Percentiles rank a stretch among this genome's conserved stretches.
Conservation (phyloP, 2,113 vertebrate genomes). For the Marcusenius ussheri region DNA sequence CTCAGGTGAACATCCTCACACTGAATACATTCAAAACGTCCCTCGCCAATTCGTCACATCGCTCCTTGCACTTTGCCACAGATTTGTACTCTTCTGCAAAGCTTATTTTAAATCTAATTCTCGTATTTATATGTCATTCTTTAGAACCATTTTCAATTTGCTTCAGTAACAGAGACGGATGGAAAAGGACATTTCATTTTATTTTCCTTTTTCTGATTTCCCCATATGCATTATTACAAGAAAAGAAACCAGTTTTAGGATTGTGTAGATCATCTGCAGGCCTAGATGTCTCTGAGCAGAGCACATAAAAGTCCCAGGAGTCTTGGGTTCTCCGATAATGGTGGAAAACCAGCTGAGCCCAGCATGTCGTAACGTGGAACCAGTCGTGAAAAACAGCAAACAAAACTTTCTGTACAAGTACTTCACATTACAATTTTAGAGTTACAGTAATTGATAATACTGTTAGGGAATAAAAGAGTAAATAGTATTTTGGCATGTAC, state of each 20-base stretch:
- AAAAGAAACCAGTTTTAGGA: conserved; percentile 25
- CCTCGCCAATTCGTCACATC: neutral
- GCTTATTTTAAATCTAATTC: conserved; percentile 75
- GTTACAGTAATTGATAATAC: conserved; percentile 60
- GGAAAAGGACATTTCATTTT: conserved; percentile 44
- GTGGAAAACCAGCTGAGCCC: conserved; percentile 30
- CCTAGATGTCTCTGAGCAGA: conserved; percentile 12
- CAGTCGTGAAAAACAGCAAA: conserved; percentile 37
- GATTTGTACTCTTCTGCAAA: conserved; percentile 63
- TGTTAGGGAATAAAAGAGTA: conserved; percentile 40
- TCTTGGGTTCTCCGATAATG: neutral
- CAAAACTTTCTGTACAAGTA: neutral
- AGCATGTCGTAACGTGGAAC: conserved; percentile 47
- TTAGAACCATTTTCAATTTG: conserved; percentile 54
- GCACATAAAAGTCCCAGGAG: conserved; percentile 27
- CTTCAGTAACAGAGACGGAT: conserved; percentile 55
- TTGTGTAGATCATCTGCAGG: conserved; percentile 2
- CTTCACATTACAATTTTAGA: conserved; percentile 32
- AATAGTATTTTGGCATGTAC: conserved; percentile 30
- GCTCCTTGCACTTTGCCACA: conserved; percentile 50
- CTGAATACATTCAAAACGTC: neutral
- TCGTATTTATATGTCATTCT: conserved; percentile 70
- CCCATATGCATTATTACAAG: conserved; percentile 17
- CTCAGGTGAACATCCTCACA: neutral
- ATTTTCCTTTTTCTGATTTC: conserved; percentile 39